These are phyloP conservation scores for Spondyliosoma cantharus DNA, from an alignment of 2,797 vertebrate genomes.

Conservation along the genomic window DNA sequence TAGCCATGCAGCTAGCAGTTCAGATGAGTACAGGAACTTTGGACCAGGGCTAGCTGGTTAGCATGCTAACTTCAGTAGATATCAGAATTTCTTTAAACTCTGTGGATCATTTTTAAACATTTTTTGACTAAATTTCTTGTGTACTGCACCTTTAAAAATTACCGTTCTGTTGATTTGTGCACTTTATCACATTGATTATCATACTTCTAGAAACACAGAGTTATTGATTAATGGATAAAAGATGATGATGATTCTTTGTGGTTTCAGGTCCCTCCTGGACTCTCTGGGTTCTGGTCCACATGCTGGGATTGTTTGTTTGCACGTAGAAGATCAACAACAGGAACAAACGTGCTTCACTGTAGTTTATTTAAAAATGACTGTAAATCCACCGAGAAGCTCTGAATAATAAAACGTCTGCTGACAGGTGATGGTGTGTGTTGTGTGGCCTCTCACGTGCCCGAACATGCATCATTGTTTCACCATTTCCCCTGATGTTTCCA, in stretches of 20 bases:
- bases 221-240: neutral
- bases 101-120: too few relatives aligned
- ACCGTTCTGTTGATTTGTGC: too few relatives aligned
- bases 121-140: too few relatives aligned
- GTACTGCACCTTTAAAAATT: too few relatives aligned
- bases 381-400: neutral
- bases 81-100: too few relatives aligned
- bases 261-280: slow-evolving; percentile 48
- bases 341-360: neutral
- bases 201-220: neutral
- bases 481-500: too few relatives aligned
- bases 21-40: too few relatives aligned
- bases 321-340: slow-evolving; percentile 16
- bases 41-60: too few relatives aligned
- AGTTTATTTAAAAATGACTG: neutral
- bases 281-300: slow-evolving; percentile 20
- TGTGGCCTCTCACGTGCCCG: neutral
- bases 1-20: too few relatives aligned
- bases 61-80: too few relatives aligned
- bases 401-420: slow-evolving; percentile 40
- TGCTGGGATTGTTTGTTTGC: slow-evolving; percentile 24
- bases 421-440: neutral
- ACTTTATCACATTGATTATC: too few relatives aligned
- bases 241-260: neutral
- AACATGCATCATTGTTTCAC: neutral